Base-by-base conservation (phyloP, 1,140 invertebrate genomes). In the Zaprionus camerounensis region DNA sequence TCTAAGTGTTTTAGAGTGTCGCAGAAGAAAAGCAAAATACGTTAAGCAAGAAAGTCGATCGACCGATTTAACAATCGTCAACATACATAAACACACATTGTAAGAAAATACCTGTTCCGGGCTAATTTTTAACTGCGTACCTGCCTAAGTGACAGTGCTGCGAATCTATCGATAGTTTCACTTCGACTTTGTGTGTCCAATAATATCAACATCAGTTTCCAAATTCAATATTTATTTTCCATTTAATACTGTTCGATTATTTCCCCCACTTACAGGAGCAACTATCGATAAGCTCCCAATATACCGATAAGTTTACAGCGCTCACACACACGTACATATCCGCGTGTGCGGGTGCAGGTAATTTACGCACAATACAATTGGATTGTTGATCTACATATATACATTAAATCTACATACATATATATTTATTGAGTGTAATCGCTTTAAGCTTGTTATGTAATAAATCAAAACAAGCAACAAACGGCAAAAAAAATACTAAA, bases 361-460 rank as follows among this genome's bases (percentile, higher is more conserved):
- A 46, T 51, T 59, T 61, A 49, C 38, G 38, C 36, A 64, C 22
- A 56, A 49, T 71, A 71, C n/a, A 71, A 56, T 65, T 71, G 53
- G 61, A 71, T 65, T 71, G 51, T 64, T 63, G 51, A 57, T 71
- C 69, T 64, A 68, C 26, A 57, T 74, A 64, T 22, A 73, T 51
- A 59, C 63, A 78, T 44, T 46, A 46, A 46, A 46, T 51, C 22
- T 51, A 68, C 64, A 51, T 51, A 68, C 64, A 51, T 12, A 68
- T 78, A 67, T 81, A 77, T 69, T 74, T 78, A 76, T 67, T 79
- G 76, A 82, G 63, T 75, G 67, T 75, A 67, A 75, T 75, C 63
- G 67, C 67, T 71, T 75, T 71, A 70, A 70, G 66, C 72, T 75
- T 70, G 66, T 75, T 64, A 57, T 70, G 51, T 75, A 71, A 51